Percentiles rank a stretch among this genome's conserved stretches.
Evolutionary conservation across 2,113 vertebrate genomes (phyloP).

Genomic region (Campylomormyrus numenius): DNA sequence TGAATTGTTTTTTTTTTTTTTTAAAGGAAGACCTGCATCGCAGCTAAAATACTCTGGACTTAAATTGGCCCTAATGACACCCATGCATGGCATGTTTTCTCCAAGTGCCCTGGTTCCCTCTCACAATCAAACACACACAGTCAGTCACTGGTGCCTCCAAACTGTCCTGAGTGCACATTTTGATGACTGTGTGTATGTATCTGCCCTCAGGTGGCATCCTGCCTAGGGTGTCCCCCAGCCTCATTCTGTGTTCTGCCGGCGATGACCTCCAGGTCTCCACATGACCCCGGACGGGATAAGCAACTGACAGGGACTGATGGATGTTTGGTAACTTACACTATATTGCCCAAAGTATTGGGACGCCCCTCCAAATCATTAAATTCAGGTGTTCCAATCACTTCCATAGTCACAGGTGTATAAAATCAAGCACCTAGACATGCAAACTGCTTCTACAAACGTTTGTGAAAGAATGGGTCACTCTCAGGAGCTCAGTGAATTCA

Average conservation of each 20-base stretch:
- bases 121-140: background rate
- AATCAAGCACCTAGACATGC: no score
- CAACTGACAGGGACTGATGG: background rate
- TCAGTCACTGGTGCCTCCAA: background rate
- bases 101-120: background rate
- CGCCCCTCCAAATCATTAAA: no score
- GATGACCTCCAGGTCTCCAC: background rate
- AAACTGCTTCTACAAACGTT: no score
- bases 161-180: background rate
- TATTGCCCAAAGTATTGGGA: no score
- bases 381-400: no score
- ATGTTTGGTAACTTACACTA: no score
- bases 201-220: background rate
- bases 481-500: no score
- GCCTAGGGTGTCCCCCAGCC: background rate
- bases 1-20: no score
- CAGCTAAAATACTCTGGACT: background rate
- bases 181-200: background rate
- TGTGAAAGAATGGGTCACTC: no score
- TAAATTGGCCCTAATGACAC: no score
- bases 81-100: background rate
- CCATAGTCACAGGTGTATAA: background rate
- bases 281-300: background rate
- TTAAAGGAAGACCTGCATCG: no score
- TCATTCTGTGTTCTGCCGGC: background rate